A percentile compares a stretch with the other conserved stretches of the same genome.
Evolutionary conservation across 1,140 invertebrate species (phyloP).

Genomic region (Drosophila melanogaster): DNA sequence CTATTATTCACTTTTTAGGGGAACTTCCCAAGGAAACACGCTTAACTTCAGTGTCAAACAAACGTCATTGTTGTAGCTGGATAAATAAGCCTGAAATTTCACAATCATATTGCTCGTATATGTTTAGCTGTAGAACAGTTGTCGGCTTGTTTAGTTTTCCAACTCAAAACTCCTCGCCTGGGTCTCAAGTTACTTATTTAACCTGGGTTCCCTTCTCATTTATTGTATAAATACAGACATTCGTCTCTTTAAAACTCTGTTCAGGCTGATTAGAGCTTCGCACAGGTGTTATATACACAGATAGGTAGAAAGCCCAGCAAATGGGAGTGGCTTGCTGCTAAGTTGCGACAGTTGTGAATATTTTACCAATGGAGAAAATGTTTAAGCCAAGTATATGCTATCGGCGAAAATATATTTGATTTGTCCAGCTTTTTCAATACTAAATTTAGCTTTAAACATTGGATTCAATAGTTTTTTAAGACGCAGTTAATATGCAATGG

Average conservation of each 20-base stretch:
- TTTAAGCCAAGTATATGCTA: neutral
- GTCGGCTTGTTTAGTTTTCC: constrained; percentile 64
- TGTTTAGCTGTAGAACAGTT: constrained; percentile 58
- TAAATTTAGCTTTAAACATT: neutral
- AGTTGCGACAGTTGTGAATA: constrained; percentile 23
- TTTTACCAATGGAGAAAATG: constrained; percentile 20
- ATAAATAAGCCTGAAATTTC: constrained; percentile 65
- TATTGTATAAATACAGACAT: constrained; percentile 71
- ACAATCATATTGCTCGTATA: constrained; percentile 53
- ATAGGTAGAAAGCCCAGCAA: constrained; percentile 15
- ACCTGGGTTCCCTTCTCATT: constrained; percentile 5
- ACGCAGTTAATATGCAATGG: neutral
- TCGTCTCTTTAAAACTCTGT: constrained; percentile 37
- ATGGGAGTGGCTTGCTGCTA: constrained; percentile 45
- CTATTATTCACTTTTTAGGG: neutral
- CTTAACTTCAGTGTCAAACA: constrained; percentile 14
- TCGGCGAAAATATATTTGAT: neutral
- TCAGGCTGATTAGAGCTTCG: constrained; percentile 69
- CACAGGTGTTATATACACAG: constrained; percentile 51
- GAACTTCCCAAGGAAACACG: constrained; percentile 57
- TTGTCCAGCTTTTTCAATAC: neutral
- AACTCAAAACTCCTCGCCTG: constrained; percentile 27
- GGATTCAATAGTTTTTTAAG: neutral
- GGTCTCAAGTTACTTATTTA: constrained; percentile 33
- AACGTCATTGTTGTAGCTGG: constrained; percentile 13